A percentile compares a stretch with the other conserved stretches of the same genome.
Conservation (phyloP, 1,140 invertebrate species). For the Subanguina moxae region DNA sequence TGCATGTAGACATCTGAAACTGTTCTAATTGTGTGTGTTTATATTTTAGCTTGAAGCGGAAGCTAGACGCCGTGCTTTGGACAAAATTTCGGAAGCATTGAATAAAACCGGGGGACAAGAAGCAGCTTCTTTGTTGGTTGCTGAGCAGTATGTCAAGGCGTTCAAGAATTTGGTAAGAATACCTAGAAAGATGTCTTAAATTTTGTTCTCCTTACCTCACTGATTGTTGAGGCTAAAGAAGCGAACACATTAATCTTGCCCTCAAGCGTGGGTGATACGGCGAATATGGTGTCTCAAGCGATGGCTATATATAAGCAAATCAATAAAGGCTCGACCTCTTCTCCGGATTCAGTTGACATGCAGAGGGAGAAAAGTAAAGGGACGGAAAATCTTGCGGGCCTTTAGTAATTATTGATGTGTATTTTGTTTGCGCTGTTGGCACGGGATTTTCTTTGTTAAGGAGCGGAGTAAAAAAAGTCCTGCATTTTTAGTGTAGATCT, state of each 20-base stretch:
- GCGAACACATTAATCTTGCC: constrained; percentile 17
- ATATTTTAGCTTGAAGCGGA: constrained; percentile 73
- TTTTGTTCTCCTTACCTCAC: too few species aligned
- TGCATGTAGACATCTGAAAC: too few species aligned
- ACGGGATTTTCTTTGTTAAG: too few species aligned
- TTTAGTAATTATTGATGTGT: too few species aligned
- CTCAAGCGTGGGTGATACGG: constrained; percentile 7
- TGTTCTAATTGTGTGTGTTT: too few species aligned
- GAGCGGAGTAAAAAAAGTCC: too few species aligned
- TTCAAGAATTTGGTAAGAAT: constrained; percentile 2
- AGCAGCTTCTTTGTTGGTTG: constrained; percentile 19
- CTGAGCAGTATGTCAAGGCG: constrained; percentile 25
- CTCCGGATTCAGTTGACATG: too few species aligned
- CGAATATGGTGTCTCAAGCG: constrained; percentile 17
- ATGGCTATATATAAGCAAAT: constrained; percentile 13
- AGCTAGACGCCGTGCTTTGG: constrained; percentile 75
- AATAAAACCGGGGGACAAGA: constrained; percentile 16
- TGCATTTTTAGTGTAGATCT: too few species aligned
- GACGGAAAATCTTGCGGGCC: too few species aligned
- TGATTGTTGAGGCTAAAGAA: constrained; percentile 50
- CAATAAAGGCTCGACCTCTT: neutral
- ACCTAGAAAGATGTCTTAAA: too few species aligned
- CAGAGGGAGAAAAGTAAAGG: too few species aligned
- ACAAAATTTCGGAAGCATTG: constrained; percentile 67
- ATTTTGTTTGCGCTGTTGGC: too few species aligned